Base-by-base conservation (phyloP, 2,797 vertebrate species). In the Argyrosomus regius region DNA sequence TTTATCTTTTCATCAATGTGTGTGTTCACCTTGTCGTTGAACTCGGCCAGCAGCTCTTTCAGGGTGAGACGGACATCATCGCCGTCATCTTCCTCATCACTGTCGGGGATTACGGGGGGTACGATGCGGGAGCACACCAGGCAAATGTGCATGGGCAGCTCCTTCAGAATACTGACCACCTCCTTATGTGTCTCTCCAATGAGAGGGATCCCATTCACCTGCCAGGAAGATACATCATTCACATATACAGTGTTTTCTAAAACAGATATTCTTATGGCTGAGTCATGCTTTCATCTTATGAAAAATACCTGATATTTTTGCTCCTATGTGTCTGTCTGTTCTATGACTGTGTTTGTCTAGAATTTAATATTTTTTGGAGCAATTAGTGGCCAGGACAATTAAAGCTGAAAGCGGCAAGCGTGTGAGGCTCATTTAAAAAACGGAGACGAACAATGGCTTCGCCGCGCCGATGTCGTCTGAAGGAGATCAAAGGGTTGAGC, bases 181-280 rank as follows among this genome's bases (percentile, higher is more conserved):
- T 98, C 97, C 81, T 97, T 97, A 81, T 98, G 97, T 70, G 94
- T 97, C 93, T 97, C 96, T 66, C 97, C 97, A 84, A 98, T 94
- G n/a, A 99, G 92, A 87, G 96, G 95, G 77, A 96, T 94, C 50
- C 97, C 96, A 83, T 98, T 99, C 84, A 98, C 97, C 98, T 98
- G 84, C 43, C 50, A 72, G 24, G 28, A 72, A 78, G 28, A 83
- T 28, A 60, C 5, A 72, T n/a, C 8, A 53, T 3, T 12, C 10
- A 60, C 26, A 12, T 35, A 6, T 6, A 45, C 10, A 43, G 17
- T 24, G 1, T 50, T 52, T 70, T 72, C 41, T 50, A 64, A 78
- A 73, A 72, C 26, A 41, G 6, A 75, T 45, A 24, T 49, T 62
- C 6, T n/a, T 13, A 28, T 16, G 48, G 61, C 43, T 58, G 43